These are phyloP conservation scores for Perca schrenkii DNA, from an alignment of 2,113 vertebrate species.

Conservation along the genomic window DNA sequence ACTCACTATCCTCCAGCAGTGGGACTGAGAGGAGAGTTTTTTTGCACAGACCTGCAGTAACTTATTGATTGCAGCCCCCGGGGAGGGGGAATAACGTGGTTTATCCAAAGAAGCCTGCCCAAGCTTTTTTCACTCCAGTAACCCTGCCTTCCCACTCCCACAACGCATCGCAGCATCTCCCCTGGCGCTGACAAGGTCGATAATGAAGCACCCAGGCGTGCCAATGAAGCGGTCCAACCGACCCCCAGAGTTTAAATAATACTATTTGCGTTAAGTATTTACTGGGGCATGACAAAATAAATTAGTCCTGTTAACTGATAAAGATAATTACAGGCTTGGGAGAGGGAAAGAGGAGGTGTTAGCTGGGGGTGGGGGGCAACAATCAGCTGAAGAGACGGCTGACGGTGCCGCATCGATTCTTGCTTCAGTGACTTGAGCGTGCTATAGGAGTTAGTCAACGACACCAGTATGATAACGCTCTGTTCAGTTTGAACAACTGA, in stretches of 20 bases:
- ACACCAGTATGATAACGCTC: not conserved
- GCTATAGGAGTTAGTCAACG: not conserved
- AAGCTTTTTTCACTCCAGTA: conserved; percentile 65
- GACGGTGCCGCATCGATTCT: conserved; percentile 2
- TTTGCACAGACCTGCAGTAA: conserved; percentile 64
- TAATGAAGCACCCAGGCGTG: conserved; percentile 75
- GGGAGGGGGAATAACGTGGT: conserved; percentile 52
- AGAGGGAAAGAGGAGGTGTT: conserved; percentile 20
- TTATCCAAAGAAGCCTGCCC: conserved; percentile 62
- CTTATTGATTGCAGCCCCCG: conserved; percentile 77
- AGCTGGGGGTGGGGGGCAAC: not conserved
- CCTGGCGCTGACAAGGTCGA: conserved; percentile 47
- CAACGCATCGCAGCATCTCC: conserved; percentile 58
- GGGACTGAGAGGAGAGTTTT: conserved; percentile 48
- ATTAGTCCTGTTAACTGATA: conserved; percentile 80
- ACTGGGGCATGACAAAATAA: conserved; percentile 82
- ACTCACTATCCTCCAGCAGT: conserved; percentile 13
- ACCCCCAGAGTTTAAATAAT: conserved; percentile 69
- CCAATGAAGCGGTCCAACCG: conserved; percentile 39
- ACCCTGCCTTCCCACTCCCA: conserved; percentile 72
- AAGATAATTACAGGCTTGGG: conserved; percentile 76
- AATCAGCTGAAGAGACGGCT: conserved; percentile 34
- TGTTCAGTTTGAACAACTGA: not conserved
- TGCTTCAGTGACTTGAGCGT: conserved; percentile 28
- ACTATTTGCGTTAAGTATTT: conserved; percentile 80